phyloP scores from a whole-genome alignment of 2,888 invertebrate species.

The Tineola bisselliella region DNA sequence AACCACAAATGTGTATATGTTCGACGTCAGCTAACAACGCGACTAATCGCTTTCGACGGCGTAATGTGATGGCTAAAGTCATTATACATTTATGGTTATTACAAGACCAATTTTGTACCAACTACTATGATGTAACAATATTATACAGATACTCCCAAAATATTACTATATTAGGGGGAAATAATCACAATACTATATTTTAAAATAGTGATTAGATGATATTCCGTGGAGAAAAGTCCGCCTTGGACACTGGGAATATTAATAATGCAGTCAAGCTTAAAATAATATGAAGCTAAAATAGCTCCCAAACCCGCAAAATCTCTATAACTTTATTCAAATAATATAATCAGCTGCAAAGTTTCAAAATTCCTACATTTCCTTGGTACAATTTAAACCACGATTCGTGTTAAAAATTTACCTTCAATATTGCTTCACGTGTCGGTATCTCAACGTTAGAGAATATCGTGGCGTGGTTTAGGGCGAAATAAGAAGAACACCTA shows the following conservation, averaged over 20 bases:
- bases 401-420: neutral
- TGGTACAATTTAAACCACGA: neutral
- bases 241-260: neutral
- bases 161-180: too few species aligned
- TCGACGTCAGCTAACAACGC: constrained; percentile 4
- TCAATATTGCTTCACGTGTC: neutral
- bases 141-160: neutral
- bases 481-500: neutral
- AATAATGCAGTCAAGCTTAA: neutral
- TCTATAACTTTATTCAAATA: neutral
- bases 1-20: constrained; percentile 5
- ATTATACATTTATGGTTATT: constrained; percentile 11
- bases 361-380: neutral
- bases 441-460: neutral
- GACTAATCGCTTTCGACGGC: constrained; percentile 10
- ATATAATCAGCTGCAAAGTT: neutral
- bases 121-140: neutral
- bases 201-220: neutral
- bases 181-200: too few species aligned
- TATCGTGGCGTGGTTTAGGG: neutral
- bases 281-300: neutral
- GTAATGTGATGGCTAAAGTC: constrained; percentile 9
- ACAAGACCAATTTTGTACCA: constrained; percentile 4
- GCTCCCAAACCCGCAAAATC: neutral
- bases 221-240: neutral